Evolutionary conservation across 1,140 invertebrate species (phyloP), one percentile per base, ranked within the genome.

Genomic region (Eupeodes corollae): DNA sequence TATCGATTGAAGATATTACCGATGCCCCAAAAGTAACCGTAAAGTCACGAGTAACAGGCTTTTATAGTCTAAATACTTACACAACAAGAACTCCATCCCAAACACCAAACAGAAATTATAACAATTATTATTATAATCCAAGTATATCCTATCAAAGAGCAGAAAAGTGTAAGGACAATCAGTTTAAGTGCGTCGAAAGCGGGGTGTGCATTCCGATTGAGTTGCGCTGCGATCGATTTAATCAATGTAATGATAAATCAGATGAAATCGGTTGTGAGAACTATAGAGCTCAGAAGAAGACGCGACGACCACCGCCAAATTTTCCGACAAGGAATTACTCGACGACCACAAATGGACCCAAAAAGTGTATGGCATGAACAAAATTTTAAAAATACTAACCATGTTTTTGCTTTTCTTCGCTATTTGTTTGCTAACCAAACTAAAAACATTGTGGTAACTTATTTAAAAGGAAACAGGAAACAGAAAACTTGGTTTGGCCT

Each of bases 151-250:
- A 65, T 41, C 48, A 49, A 9, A 65, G 59, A 26, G 38, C 56
- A 10, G 55, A 47, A 31, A 40, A 53, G 1, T 42, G 39, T 6
- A 57, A 61, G 15, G 55, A 52, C 30, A 68, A 57, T 65, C 70
- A 67, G 56, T 74, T 71, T 70, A 70, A 60, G 50, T 70, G 54
- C 63, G 67, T 53, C 19, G 3, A 9, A 5, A 53, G 46, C 38
- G 78, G 80, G 51, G 73, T 76, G 56, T 91, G 87, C 71, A 81
- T 90, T 52, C 72, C 76, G 21, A 63, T 73, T 35, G 70, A 74
- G 5, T 77, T 79, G 61, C 70, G 76, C 41, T 91, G 88, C 73
- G 84, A 91, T 63, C 80, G 80, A 51, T 76, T 78, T 56, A 71
- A 73, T 61, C 79, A 88, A 57, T 88, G 86, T 72, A 71, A 78